Evolutionary conservation across 2,113 vertebrate species (phyloP).

Genomic region (Colistium nudipinnis): DNA sequence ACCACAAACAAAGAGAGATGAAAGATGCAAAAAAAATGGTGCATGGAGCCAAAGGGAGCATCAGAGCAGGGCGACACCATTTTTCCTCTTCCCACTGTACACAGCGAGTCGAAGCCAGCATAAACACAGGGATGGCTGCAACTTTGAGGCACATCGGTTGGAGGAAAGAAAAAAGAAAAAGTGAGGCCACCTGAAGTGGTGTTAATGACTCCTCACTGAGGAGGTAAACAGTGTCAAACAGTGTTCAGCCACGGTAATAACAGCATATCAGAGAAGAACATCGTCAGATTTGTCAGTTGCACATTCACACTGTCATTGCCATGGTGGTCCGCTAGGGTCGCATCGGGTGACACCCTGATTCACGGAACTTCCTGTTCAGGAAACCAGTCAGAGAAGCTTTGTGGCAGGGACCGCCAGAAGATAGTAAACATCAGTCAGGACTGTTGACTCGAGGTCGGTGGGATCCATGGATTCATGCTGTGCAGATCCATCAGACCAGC

Average conservation of each 20-base stretch:
- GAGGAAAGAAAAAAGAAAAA: not conserved
- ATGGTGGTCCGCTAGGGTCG: no score
- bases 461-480: not conserved
- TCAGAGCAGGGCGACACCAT: no score
- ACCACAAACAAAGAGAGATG: not conserved
- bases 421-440: not conserved
- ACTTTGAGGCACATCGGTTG: not conserved
- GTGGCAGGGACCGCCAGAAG: no score
- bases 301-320: no score
- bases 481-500: not conserved
- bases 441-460: not conserved
- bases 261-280: no score
- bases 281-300: no score
- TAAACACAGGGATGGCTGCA: not conserved
- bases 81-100: not conserved
- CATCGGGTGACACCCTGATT: no score
- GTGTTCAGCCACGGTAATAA: no score
- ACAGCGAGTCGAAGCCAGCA: not conserved
- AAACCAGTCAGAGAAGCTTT: no score
- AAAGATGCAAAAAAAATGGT: not conserved
- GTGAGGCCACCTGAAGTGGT: not conserved
- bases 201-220: not conserved
- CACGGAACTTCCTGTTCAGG: no score
- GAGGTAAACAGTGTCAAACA: not conserved
- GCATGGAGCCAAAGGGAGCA: not conserved